Evolutionary conservation across 2,888 invertebrate genomes (phyloP).

Genomic region (Drosophila anomelani): DNA sequence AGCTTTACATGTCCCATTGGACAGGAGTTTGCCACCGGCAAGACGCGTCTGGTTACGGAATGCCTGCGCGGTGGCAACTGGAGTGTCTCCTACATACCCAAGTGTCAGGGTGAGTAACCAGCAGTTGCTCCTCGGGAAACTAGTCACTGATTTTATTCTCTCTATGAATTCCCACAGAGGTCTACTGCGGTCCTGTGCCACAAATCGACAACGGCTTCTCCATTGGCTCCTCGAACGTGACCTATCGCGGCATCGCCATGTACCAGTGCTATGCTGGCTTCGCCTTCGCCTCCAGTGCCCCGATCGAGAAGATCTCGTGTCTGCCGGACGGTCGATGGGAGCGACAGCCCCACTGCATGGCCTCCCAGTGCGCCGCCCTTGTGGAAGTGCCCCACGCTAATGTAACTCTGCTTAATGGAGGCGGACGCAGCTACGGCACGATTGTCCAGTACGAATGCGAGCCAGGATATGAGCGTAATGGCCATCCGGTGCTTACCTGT

Average conservation of each 20-base stretch:
- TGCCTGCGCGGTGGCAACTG: conserved; percentile 96
- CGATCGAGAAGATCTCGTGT: conserved; percentile 95
- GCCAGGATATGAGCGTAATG: conserved; percentile 94
- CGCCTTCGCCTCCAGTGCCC: conserved; percentile 94
- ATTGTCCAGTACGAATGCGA: conserved; percentile 97
- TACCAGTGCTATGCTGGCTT: conserved; percentile 99
- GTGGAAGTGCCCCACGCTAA: conserved; percentile 95
- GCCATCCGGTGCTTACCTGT: conserved; percentile 95
- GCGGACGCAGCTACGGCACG: conserved; percentile 96
- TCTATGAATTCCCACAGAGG: conserved; percentile 86
- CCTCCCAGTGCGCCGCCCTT: conserved; percentile 95
- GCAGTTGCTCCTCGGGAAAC: fast-evolving
- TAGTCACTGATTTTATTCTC: background rate
- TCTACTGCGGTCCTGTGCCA: conserved; percentile 98
- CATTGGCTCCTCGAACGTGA: conserved; percentile 97
- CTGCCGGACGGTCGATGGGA: conserved; percentile 96
- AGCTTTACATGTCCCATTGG: conserved; percentile 96
- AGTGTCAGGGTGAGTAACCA: conserved; percentile 91
- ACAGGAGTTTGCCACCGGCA: conserved; percentile 97
- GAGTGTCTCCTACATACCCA: conserved; percentile 96
- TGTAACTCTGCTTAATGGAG: conserved; percentile 93
- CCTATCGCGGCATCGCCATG: conserved; percentile 95
- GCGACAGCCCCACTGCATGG: conserved; percentile 95
- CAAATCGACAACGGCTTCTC: conserved; percentile 99
- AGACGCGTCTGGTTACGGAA: conserved; percentile 92